phyloP scores from a whole-genome alignment of 2,113 vertebrate genomes.

The Oncorhynchus masou region DNA sequence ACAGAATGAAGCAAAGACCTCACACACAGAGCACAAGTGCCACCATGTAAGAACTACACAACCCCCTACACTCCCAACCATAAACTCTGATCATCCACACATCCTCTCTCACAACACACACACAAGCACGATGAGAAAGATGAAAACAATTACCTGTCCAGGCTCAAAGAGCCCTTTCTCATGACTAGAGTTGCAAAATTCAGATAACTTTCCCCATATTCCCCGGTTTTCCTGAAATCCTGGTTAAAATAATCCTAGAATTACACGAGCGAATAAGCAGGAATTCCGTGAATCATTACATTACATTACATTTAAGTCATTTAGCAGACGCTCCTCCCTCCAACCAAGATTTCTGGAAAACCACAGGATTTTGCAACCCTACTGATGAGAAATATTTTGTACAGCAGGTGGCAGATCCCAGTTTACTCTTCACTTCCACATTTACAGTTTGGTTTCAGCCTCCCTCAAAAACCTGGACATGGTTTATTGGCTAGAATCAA shows the following conservation, averaged over 20 bases:
- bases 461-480: conserved; percentile 8
- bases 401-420: conserved; percentile 11
- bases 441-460: conserved; percentile 24
- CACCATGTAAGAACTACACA: too few species aligned
- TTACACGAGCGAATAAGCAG: too few species aligned
- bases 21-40: too few species aligned
- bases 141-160: not conserved
- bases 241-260: not conserved
- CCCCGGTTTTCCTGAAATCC: not conserved
- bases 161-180: conserved; percentile 10
- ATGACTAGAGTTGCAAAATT: too few species aligned
- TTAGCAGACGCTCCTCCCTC: too few species aligned
- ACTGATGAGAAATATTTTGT: conserved; percentile 1
- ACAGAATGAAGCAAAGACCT: not conserved
- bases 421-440: not conserved
- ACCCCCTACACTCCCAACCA: too few species aligned
- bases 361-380: too few species aligned
- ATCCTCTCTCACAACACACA: not conserved
- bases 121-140: too few species aligned
- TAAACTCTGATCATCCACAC: too few species aligned
- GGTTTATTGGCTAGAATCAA: conserved; percentile 28
- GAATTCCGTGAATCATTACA: too few species aligned
- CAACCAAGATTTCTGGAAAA: too few species aligned
- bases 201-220: not conserved
- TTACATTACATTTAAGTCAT: too few species aligned